These are phyloP conservation scores for Cheilosia variabilis DNA, from an alignment of 2,888 invertebrate species.

Conservation along the genomic window DNA sequence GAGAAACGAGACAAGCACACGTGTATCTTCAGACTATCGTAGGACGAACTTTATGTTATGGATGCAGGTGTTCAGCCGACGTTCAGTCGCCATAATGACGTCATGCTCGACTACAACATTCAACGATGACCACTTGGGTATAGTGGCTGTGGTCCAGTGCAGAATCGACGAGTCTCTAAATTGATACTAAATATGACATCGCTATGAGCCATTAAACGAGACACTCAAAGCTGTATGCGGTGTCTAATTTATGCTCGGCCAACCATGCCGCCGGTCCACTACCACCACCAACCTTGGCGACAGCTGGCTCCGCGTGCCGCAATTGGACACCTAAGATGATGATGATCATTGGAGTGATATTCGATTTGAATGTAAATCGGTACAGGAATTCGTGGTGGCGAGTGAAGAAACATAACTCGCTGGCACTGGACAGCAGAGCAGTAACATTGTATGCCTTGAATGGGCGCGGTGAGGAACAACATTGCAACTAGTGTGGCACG, in stretches of 20 bases:
- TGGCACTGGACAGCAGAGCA: constrained; percentile 25
- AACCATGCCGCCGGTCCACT: constrained; percentile 9
- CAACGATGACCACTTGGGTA: constrained; percentile 37
- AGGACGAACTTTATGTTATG: constrained; percentile 44
- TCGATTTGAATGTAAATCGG: constrained; percentile 66
- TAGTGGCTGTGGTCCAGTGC: constrained; percentile 63
- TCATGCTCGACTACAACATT: constrained; percentile 37
- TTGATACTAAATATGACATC: constrained; percentile 73
- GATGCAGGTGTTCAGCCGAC: constrained; percentile 74
- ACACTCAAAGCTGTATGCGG: constrained; percentile 49
- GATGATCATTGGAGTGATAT: constrained; percentile 51
- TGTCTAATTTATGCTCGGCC: constrained; percentile 62
- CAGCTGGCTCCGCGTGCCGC: constrained; percentile 57
- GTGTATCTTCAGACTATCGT: constrained; percentile 43
- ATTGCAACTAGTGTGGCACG: constrained; percentile 45
- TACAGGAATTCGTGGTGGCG: constrained; percentile 44
- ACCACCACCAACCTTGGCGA: constrained; percentile 21
- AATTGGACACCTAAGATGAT: constrained; percentile 67
- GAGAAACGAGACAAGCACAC: neutral
- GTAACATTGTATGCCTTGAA: constrained; percentile 41
- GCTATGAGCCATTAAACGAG: constrained; percentile 69
- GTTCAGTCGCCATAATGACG: constrained; percentile 66
- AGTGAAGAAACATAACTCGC: constrained; percentile 37
- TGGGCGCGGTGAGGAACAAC: neutral
- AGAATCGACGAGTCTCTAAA: constrained; percentile 74